These are phyloP conservation scores for Candoia aspera DNA, from an alignment of 2,113 vertebrate species.

Conservation along the genomic window DNA sequence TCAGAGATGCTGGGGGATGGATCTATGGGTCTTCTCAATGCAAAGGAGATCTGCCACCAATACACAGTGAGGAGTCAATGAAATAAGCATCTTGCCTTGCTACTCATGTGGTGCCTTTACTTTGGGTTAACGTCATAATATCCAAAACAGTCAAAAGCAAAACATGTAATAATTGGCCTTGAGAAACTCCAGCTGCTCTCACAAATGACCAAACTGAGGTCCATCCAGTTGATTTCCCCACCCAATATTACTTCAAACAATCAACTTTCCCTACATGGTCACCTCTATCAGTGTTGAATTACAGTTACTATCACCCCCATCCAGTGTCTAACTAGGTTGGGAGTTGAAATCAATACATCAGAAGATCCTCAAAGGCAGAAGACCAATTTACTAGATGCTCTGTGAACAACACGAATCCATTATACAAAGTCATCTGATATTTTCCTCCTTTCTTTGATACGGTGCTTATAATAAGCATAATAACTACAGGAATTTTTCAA, in stretches of 20 bases:
- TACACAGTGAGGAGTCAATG: neutral
- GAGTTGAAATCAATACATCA: neutral
- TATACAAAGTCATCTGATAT: neutral
- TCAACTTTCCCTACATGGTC: neutral
- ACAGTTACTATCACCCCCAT: neutral
- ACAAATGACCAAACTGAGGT: neutral
- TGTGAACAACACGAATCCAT: neutral
- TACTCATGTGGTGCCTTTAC: neutral
- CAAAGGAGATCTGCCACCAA: neutral
- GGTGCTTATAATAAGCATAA: conserved; percentile 43
- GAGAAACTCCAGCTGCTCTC: neutral
- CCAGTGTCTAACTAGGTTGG: neutral
- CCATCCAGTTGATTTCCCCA: neutral
- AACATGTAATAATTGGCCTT: no score
- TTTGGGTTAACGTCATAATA: neutral
- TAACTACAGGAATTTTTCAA: conserved; percentile 49
- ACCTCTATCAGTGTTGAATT: neutral
- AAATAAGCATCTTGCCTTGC: neutral
- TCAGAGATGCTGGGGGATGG: neutral
- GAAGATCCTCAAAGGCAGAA: neutral
- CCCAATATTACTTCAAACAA: neutral
- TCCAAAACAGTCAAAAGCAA: neutral
- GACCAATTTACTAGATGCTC: neutral
- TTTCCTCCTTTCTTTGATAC: neutral
- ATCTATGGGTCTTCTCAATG: neutral